Percentiles rank a stretch among this genome's conserved stretches.
These are phyloP conservation scores for Moxostoma hubbsi DNA, from an alignment of 2,797 vertebrate species.

Conservation along the genomic window DNA sequence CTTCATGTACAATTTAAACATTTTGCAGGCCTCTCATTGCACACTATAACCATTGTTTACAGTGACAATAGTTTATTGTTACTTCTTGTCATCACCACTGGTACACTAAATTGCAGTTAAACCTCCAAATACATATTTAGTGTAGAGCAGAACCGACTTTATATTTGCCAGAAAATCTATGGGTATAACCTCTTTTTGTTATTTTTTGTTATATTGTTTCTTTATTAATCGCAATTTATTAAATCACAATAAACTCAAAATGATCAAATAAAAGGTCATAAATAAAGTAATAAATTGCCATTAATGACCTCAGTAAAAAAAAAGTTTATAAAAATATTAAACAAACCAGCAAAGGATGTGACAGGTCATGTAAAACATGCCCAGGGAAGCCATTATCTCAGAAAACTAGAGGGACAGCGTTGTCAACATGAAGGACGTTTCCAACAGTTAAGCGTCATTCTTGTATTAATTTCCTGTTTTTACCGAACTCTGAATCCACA, in stretches of 20 bases:
- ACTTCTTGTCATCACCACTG: too few relatives aligned
- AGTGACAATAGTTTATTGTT: too few relatives aligned
- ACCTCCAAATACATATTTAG: too few relatives aligned
- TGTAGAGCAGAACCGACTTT: too few relatives aligned
- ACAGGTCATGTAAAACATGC: slow-evolving; percentile 7
- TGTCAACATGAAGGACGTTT: slow-evolving; percentile 22
- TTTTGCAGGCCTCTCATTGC: too few relatives aligned
- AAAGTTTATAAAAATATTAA: neutral
- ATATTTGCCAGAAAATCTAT: too few relatives aligned
- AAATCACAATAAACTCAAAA: neutral
- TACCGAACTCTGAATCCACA: slow-evolving; percentile 9
- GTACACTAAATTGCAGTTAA: too few relatives aligned
- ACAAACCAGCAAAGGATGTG: slow-evolving; percentile 27
- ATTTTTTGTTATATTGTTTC: too few relatives aligned
- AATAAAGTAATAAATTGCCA: neutral
- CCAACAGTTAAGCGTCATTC: slow-evolving; percentile 38
- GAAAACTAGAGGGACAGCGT: slow-evolving; percentile 6
- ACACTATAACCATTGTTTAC: too few relatives aligned
- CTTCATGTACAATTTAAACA: too few relatives aligned
- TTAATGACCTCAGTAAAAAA: slow-evolving; percentile 8
- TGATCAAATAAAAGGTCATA: slow-evolving; percentile 5
- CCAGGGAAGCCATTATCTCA: neutral
- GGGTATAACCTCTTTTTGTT: too few relatives aligned
- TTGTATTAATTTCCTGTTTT: slow-evolving; percentile 49
- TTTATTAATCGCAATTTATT: too few relatives aligned